Evolutionary conservation across 2,797 vertebrate species (phyloP), one percentile per base, ranked within the genome.

Genomic region (Austrolebias charrua): DNA sequence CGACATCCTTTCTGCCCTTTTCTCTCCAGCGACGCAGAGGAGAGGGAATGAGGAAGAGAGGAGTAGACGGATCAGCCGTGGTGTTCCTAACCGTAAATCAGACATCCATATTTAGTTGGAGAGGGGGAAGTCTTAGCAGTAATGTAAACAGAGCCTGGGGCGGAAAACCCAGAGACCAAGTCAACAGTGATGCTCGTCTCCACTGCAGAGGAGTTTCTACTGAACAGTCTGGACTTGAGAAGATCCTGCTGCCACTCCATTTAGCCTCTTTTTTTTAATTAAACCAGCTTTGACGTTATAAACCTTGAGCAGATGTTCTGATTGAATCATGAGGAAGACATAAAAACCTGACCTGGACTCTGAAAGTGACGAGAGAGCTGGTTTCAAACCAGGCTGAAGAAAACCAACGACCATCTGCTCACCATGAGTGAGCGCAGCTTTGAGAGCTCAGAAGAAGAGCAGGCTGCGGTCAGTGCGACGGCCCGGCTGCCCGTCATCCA

Each of bases 81-180:
- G 69, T 76, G 81, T 74, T 77, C 71, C 71, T 80, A 79, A 69
- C 83, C 83, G 86, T 91, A 91, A 92, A 90, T 92, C 89, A 87
- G 83, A 85, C 83, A 52, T 87, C 92, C 92, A 92, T 92, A 91
- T 93, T 92, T 92, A 93, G 92, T 83, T 83, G 77, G 80, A 84
- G 76, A 83, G 84, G 91, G 86, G 91, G 90, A 90, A 88, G 91
- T 87, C 85, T 81, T 75, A 81, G 75, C 69, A 81, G 78, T 86
- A 91, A 91, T 91, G 92, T 93, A 92, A 93, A 93, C 91, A 93
- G 74, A 91, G 78, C 44, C 63, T 63, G 83, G 79, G 82, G 81
- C 78, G 82, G 80, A 81, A 86, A 68, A 53, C 56, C 77, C 79
- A 20, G 65, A 76, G 73, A 86, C 66, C 72, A 69, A 83, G 84